A percentile compares a stretch with the other conserved stretches of the same genome.
Conservation (phyloP, 2,113 vertebrate genomes). For the Heterotilapia buettikoferi region DNA sequence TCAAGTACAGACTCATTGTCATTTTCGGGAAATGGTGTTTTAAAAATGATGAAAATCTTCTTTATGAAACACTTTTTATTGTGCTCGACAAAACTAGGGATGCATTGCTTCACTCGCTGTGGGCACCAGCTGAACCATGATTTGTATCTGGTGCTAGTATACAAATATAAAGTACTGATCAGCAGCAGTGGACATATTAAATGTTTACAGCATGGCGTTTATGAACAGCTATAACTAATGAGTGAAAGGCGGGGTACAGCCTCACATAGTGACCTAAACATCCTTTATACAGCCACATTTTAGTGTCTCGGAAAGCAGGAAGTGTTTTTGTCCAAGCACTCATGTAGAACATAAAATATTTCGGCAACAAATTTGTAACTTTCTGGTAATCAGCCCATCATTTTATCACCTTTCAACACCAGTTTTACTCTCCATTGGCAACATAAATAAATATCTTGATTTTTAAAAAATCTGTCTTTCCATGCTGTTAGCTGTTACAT, state of each 20-base stretch:
- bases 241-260: neutral
- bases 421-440: neutral
- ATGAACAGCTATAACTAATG: neutral
- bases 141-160: neutral
- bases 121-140: neutral
- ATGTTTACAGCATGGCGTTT: neutral
- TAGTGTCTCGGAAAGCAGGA: neutral
- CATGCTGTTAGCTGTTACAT: neutral
- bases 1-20: neutral
- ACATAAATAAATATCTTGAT: neutral
- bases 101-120: neutral
- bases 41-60: neutral
- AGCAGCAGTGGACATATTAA: neutral
- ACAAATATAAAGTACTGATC: neutral
- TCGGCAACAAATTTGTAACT: neutral
- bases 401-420: neutral
- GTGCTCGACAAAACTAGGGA: neutral
- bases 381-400: neutral
- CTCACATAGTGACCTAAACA: neutral
- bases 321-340: neutral
- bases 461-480: rapidly evolving
- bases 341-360: neutral
- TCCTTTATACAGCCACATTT: neutral
- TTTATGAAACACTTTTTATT: neutral
- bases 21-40: neutral